Evolutionary conservation across 2,888 invertebrate genomes (phyloP).

Genomic region (Philaethria dido): DNA sequence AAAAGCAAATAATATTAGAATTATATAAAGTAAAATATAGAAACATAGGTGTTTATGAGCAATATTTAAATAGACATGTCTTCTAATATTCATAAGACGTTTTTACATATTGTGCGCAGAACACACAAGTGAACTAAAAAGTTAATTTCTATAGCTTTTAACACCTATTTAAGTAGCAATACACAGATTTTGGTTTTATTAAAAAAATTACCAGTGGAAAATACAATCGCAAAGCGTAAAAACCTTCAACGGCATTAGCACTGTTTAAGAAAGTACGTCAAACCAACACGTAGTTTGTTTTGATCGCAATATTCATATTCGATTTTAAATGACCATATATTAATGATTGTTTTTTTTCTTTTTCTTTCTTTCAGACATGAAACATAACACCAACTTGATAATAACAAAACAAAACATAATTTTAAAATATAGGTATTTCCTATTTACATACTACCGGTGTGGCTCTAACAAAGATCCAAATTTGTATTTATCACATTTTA

Average conservation of each 20-base stretch:
- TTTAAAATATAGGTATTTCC: too few relatives aligned
- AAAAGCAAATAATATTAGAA: not conserved
- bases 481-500: too few relatives aligned
- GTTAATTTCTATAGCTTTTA: not conserved
- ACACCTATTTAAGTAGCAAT: not conserved
- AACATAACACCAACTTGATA: too few relatives aligned
- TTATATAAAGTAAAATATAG: not conserved
- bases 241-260: not conserved
- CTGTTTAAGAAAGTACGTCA: conserved; percentile 11
- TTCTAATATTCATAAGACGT: not conserved
- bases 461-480: too few relatives aligned
- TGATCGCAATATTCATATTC: conserved; percentile 1
- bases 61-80: not conserved
- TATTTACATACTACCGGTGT: too few relatives aligned
- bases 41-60: not conserved
- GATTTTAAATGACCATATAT: not conserved
- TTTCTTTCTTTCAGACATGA: not conserved
- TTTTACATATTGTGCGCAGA: not conserved
- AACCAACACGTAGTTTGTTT: not conserved
- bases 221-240: not conserved
- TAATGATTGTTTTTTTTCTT: too few relatives aligned
- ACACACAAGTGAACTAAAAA: not conserved
- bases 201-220: not conserved
- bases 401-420: too few relatives aligned
- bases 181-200: not conserved